Evolutionary conservation across 2,113 vertebrate genomes (phyloP), one percentile per base, ranked within the genome.

Genomic region (Salvelinus sp.): DNA sequence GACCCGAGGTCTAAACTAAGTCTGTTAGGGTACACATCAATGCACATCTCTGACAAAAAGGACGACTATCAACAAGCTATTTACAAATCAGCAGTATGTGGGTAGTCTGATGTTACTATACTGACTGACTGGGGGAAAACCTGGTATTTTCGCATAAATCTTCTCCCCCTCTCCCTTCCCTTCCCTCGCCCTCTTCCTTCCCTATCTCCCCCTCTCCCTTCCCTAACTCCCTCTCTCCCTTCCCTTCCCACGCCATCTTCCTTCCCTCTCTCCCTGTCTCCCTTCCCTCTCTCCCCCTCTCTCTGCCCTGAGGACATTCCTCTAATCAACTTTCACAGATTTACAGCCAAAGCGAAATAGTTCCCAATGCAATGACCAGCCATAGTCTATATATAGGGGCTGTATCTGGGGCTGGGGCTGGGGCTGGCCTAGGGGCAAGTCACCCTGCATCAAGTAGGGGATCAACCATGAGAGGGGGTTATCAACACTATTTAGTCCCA

Each of bases 41-140:
- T 79, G 77, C 75, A 86, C 83, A 84, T 86, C 78, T 85, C 79
- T 69, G 78, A 82, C 87, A 81, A 85, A 86, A 89, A 75, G 80
- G 84, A 86, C 76, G 82, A 86, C 66, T 93, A 91, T 91, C 80
- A 91, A 92, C 88, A 91, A 76, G 70, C 82, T 92, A 93, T 93
- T 92, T 93, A 93, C 91, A 94, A 25, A 20, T 68, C 28, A 18
- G 16, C 66, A 73, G 58, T 70, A 81, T 85, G 82, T 81, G 80
- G 80, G 83, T 78, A 76, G 77, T 85, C 84, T 84, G 88, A 84
- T 89, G 82, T 88, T 88, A 85, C 28, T 83, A 75, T 71, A 79
- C 76, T 86, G 38, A 88, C 75, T 79, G 82, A 82, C 76, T 83
- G 16, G 50, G 48, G 48, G 12, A 54, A 54, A 18, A 54, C 16